Percentiles rank a stretch among this genome's conserved stretches.
These are phyloP conservation scores for Heterotis niloticus DNA, from an alignment of 2,113 vertebrate species.

Conservation along the genomic window DNA sequence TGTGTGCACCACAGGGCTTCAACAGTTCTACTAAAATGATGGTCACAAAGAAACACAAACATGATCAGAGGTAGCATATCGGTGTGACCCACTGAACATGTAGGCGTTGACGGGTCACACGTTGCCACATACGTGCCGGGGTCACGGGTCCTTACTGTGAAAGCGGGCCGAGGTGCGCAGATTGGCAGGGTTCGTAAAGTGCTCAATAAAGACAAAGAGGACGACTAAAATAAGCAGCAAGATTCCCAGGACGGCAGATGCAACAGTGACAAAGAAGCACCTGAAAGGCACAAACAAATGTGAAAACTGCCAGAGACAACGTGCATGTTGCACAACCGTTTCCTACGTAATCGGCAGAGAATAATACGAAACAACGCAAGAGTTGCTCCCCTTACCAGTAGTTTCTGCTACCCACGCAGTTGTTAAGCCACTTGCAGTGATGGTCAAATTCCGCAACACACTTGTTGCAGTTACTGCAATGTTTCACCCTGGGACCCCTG, in stretches of 20 bases:
- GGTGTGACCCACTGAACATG: no score
- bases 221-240: constrained; percentile 52
- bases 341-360: neutral
- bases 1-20: no score
- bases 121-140: neutral
- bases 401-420: constrained; percentile 72
- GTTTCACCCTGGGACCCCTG: constrained; percentile 69
- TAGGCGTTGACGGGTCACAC: neutral
- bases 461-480: constrained; percentile 76
- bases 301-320: neutral
- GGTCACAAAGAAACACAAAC: neutral
- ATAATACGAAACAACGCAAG: neutral
- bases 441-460: constrained; percentile 74
- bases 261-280: constrained; percentile 67
- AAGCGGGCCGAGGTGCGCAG: constrained; percentile 65
- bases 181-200: constrained; percentile 56
- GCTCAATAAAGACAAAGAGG: constrained; percentile 65
- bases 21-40: neutral
- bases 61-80: neutral
- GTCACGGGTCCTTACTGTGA: constrained; percentile 49
- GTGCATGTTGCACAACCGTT: neutral
- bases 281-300: constrained; percentile 47
- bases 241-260: constrained; percentile 55
- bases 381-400: constrained; percentile 61
- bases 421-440: constrained; percentile 79